Evolutionary conservation across 2,797 vertebrate genomes (phyloP), one percentile per base, ranked within the genome.

Genomic region (Pagetopsis macropterus): DNA sequence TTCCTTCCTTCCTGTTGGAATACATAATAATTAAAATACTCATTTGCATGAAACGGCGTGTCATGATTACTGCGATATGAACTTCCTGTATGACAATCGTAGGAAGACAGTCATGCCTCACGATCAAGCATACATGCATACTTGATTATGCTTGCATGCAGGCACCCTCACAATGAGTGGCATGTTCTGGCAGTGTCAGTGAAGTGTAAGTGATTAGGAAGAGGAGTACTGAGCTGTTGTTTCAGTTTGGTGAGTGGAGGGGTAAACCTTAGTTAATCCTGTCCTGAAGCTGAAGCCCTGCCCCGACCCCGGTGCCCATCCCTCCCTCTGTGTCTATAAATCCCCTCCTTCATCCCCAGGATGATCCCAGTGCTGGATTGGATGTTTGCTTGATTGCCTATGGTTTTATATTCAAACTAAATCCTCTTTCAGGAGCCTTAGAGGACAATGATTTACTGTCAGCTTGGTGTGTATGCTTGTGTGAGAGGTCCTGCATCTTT

Each of bases 381-480:
- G 81, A 85, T 83, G 79, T 79, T 84, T 85, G 84, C 89, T 87
- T 89, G 88, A 92, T 91, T 92, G 85, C 77, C 82, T 78, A 59
- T 2, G 15, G 81, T 84, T 89, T 87, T 85, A 82, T 86, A 82
- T 78, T 82, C 71, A 87, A 76, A 83, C 78, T 76, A 89, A 92
- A 93, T 91, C 91, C 92, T 89, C 87, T 92, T 89, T 89, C 61
- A 75, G 72, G 65, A 87, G 84, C 65, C 78, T 86, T 79, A 67
- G 68, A 84, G 79, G 57, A 88, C 89, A 92, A 81, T 63, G 70
- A 69, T 62, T 72, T 75, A 82, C 81, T 90, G 86, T 91, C 64
- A 72, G 69, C 65, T 73, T 57, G 16, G 49, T 71, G 66, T 57
- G 57, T 56, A 45, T 19, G 48, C 43, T 21, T 23, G 69, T 70